A percentile compares a stretch with the other conserved stretches of the same genome.
Evolutionary conservation across 2,113 vertebrate species (phyloP).

Genomic region (Mugil cephalus): DNA sequence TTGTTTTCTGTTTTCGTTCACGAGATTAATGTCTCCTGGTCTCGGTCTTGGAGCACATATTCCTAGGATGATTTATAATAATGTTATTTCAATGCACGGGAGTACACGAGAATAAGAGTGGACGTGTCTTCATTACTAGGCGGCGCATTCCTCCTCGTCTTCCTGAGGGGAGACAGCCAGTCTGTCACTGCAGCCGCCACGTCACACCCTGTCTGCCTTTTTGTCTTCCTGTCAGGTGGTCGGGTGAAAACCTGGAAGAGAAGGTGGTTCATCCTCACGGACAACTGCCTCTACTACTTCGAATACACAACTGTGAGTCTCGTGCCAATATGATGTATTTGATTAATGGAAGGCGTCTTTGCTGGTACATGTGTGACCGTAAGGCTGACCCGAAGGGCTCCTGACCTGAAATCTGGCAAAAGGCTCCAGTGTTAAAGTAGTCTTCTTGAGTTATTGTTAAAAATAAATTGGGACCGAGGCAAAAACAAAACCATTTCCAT

Average conservation of each 20-base stretch:
- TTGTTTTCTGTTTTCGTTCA: not conserved
- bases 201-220: conserved; percentile 67
- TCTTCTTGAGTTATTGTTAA: no score
- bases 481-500: no score
- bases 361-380: not conserved
- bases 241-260: conserved; percentile 96
- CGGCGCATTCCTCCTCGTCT: conserved; percentile 42
- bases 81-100: no score
- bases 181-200: conserved; percentile 58
- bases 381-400: not conserved
- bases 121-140: conserved; percentile 14
- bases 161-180: conserved; percentile 55
- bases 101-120: not conserved
- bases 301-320: conserved; percentile 95
- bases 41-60: no score
- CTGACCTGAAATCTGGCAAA: no score
- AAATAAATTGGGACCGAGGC: no score
- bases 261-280: conserved; percentile 95
- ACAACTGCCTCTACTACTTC: conserved; percentile 98
- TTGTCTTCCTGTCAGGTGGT: conserved; percentile 76
- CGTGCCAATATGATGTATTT: not conserved
- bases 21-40: no score
- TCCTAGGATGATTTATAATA: no score
- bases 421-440: no score
- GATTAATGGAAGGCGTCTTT: not conserved